Base-by-base conservation (phyloP, 1,140 invertebrate species). In the Pantala flavescens region DNA sequence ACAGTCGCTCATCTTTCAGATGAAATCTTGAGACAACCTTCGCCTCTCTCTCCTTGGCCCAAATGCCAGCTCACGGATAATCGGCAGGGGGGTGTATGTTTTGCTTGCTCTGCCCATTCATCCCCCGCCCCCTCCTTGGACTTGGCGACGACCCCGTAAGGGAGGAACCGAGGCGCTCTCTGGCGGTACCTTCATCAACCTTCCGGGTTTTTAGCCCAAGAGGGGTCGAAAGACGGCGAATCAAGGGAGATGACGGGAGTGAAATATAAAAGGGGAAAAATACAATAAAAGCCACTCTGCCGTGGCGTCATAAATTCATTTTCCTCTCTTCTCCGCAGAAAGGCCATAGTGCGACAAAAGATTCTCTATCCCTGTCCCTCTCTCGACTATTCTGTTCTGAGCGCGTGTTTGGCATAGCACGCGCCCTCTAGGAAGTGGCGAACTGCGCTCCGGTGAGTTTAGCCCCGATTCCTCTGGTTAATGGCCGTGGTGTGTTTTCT, bases 251-350 rank as follows among this genome's bases (percentile, higher is more conserved):
- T 36, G 72, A 73, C 14, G 24, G 21, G 70, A 23, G 63, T n/a
- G 63, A 70, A 70, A 24, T 71, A 71, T 24, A 28, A 72, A 42
- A n/a, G 71, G 71, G 71, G 71, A 71, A 72, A 42, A 72, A 28
- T 42, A 42, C 71, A 72, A 72, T 42, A 72, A 78, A 77, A 76
- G 74, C 71, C 77, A 78, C 77, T 77, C 73, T 76, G 70, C 76
- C 78, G 77, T 79, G 71, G 70, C 75, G 75, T 78, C 77, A 79
- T 79, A 79, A 79, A 79, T 79, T 79, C 76, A 78, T 77, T 74
- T 72, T 74, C 55, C 71, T 36, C 24, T 36, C 19, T 72, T 72
- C 42, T 72, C 42, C n/a, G 23, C 23, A 72, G 71, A 72, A 42
- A 72, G 19, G 71, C 71, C 23, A 42, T 42, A 42, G 19, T 7